Percentiles rank a stretch among this genome's conserved stretches.
Evolutionary conservation across 2,797 vertebrate species (phyloP).

Genomic region (Pseudochaenichthys georgianus): DNA sequence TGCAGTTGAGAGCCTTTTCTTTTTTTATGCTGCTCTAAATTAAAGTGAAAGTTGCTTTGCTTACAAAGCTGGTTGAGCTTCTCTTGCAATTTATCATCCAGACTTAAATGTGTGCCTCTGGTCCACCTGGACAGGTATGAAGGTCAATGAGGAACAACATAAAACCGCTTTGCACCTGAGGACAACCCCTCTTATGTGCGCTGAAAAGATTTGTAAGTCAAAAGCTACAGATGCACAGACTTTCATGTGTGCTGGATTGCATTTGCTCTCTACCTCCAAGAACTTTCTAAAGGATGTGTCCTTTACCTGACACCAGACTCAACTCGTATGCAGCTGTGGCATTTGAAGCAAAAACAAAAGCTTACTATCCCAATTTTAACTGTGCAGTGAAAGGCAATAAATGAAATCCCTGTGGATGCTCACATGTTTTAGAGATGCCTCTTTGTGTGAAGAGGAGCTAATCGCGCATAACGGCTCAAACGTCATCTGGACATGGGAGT

Average conservation of each 20-base stretch:
- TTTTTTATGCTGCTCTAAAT: conserved; percentile 57
- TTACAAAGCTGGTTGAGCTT: conserved; percentile 57
- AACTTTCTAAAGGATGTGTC: conserved; percentile 54
- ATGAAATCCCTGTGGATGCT: conserved; percentile 47
- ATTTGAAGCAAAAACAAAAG: conserved; percentile 53
- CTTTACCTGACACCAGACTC: conserved; percentile 59
- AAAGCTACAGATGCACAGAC: conserved; percentile 44
- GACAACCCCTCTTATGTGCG: conserved; percentile 39
- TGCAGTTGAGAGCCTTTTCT: conserved; percentile 36
- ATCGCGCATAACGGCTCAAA: conserved; percentile 69
- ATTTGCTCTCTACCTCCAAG: conserved; percentile 44
- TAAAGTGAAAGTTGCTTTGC: conserved; percentile 61
- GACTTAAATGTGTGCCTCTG: conserved; percentile 60
- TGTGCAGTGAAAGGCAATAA: conserved; percentile 56
- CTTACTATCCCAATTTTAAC: conserved; percentile 48
- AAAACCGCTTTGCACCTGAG: conserved; percentile 49
- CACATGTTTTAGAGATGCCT: conserved; percentile 47
- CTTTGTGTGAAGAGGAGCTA: conserved; percentile 67
- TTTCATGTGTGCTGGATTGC: conserved; percentile 55
- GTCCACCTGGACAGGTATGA: conserved; percentile 61
- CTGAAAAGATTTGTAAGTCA: conserved; percentile 58
- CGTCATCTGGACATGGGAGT: conserved; percentile 66
- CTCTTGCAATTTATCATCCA: conserved; percentile 76
- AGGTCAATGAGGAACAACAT: conserved; percentile 70
- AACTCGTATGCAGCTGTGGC: conserved; percentile 38